Evolutionary conservation across 1,140 invertebrate species (phyloP).

Genomic region (Drosophila ironensis): DNA sequence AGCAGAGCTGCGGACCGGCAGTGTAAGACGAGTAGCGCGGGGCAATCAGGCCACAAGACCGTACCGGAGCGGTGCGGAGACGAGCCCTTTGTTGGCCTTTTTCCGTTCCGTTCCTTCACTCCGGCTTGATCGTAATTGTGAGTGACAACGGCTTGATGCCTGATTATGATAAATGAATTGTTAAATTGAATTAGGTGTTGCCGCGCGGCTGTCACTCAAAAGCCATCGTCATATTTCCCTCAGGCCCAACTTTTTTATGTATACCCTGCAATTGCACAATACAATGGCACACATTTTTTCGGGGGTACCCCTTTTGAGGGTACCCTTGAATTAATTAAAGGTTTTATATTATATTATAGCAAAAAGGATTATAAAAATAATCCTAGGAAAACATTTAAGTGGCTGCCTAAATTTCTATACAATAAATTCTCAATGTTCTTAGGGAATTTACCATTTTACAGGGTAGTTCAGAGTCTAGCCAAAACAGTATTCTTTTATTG

Average conservation of each 20-base stretch:
- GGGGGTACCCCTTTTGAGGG: too few species aligned
- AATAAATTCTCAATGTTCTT: too few species aligned
- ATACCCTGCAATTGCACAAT: constrained; percentile 18
- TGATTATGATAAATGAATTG: constrained; percentile 81
- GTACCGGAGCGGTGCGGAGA: constrained; percentile 16
- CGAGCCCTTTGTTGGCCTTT: constrained; percentile 37
- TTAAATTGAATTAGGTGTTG: constrained; percentile 81
- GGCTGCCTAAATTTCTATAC: too few species aligned
- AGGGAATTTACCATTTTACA: too few species aligned
- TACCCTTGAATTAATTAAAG: too few species aligned
- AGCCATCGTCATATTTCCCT: constrained; percentile 49
- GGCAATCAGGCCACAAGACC: constrained; percentile 41
- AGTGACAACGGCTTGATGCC: constrained; percentile 79
- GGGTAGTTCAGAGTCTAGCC: too few species aligned
- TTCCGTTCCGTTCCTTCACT: constrained; percentile 9
- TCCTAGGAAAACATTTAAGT: too few species aligned
- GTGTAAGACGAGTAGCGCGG: constrained; percentile 55
- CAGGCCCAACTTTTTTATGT: not conserved
- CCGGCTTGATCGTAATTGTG: constrained; percentile 72
- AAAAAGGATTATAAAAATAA: too few species aligned
- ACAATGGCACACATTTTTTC: not conserved
- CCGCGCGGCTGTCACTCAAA: constrained; percentile 73
- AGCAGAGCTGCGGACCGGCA: not conserved
- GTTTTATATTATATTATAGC: too few species aligned
- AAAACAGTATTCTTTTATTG: not conserved